Percentiles rank a stretch among this genome's conserved stretches.
These are phyloP conservation scores for Xanthia togata DNA, from an alignment of 2,888 invertebrate species.

Conservation along the genomic window DNA sequence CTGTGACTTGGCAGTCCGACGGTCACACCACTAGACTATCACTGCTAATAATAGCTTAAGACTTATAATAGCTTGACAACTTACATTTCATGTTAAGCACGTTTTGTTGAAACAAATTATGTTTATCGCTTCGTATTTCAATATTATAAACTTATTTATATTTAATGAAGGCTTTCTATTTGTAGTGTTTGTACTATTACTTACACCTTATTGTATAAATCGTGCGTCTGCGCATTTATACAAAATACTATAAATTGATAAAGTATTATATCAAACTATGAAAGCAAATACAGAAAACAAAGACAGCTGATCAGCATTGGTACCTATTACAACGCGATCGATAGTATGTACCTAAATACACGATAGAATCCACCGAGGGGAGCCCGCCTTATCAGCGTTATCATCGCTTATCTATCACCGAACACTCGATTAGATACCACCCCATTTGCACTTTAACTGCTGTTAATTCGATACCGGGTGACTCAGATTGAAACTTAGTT, in stretches of 20 bases:
- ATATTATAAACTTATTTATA: not conserved
- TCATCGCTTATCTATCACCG: conserved; percentile 35
- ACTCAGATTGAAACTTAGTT: conserved; percentile 41
- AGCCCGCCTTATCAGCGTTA: conserved; percentile 46
- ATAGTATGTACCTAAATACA: conserved; percentile 13
- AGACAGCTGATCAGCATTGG: conserved; percentile 49
- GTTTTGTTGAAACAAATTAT: not conserved
- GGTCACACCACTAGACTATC: too few species aligned
- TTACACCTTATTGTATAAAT: not conserved
- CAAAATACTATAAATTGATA: not conserved
- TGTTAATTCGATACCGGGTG: conserved; percentile 54
- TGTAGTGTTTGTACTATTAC: too few species aligned
- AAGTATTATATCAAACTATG: not conserved
- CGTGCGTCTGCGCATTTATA: conserved; percentile 20
- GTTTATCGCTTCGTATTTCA: not conserved
- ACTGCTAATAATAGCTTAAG: too few species aligned
- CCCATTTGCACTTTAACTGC: conserved; percentile 48
- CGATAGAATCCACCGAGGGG: conserved; percentile 41
- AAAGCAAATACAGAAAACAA: conserved; percentile 14
- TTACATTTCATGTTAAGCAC: too few species aligned
- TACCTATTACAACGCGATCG: conserved; percentile 39
- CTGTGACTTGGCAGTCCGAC: too few species aligned
- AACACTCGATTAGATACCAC: conserved; percentile 51
- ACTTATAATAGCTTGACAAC: too few species aligned
- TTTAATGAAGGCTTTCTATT: not conserved